phyloP scores from a whole-genome alignment of 2,113 vertebrate species.

The Neolamprologus sp. region DNA sequence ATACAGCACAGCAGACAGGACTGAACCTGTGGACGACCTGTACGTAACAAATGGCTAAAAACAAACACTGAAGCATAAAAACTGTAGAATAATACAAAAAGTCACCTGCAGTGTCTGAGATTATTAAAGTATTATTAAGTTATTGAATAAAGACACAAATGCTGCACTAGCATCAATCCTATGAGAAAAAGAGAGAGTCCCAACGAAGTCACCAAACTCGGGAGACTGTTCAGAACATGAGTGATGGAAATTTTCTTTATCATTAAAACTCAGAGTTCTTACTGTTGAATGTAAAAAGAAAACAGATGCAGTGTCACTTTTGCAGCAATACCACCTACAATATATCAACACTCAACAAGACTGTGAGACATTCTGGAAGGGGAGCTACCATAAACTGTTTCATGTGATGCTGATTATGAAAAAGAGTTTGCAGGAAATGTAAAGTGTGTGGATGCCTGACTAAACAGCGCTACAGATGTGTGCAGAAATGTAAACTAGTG shows the following conservation, averaged over 20 bases:
- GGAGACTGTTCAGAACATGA: background rate
- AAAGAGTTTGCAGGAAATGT: background rate
- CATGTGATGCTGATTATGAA: background rate
- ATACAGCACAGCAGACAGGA: background rate
- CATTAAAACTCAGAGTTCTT: background rate
- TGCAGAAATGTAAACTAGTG: background rate
- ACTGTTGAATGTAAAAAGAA: background rate
- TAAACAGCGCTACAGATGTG: background rate
- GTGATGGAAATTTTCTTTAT: background rate
- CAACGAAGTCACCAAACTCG: background rate
- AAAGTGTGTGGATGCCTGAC: background rate
- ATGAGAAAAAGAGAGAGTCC: background rate
- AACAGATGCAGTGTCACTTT: background rate
- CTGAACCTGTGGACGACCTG: background rate
- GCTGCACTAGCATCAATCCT: background rate
- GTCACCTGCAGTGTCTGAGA: background rate
- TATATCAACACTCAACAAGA: background rate
- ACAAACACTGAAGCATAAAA: background rate
- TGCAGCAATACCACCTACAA: background rate
- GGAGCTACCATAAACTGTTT: background rate
- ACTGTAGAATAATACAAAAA: background rate
- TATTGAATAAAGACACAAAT: background rate
- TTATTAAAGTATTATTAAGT: background rate
- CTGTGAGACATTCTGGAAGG: background rate
- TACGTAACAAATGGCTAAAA: background rate